Percentiles rank a stretch among this genome's conserved stretches.
phyloP scores from a whole-genome alignment of 2,797 vertebrate genomes.

The Staurois parvus region DNA sequence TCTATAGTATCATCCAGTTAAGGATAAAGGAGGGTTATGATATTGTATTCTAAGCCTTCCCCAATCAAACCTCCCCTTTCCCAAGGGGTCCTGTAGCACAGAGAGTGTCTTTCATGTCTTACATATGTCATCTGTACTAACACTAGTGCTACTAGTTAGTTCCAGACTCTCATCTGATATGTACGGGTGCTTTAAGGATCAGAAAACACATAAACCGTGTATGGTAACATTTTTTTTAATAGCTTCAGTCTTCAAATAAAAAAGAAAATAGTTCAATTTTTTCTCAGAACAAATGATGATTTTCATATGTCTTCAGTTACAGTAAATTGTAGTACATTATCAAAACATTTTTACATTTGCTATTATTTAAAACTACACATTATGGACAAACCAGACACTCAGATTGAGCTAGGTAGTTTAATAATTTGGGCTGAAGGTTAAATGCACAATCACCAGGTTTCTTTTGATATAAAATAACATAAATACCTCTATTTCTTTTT shows the following conservation, averaged over 20 bases:
- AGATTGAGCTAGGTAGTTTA: background rate
- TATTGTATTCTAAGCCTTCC: too few species aligned
- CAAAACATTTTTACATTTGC: slow-evolving; percentile 10
- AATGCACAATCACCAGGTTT: background rate
- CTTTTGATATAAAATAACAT: slow-evolving; percentile 1
- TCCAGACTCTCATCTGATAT: background rate
- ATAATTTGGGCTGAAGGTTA: slow-evolving; percentile 6
- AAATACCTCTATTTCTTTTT: background rate
- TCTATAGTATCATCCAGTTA: too few species aligned
- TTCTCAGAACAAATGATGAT: background rate
- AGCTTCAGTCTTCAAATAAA: background rate
- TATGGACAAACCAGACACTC: slow-evolving; percentile 6
- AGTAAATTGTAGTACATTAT: background rate
- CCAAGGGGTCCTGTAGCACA: too few species aligned
- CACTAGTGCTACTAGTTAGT: background rate
- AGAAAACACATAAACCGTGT: background rate
- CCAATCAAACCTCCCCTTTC: too few species aligned
- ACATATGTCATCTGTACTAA: too few species aligned
- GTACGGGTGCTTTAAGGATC: background rate
- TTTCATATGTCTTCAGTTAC: background rate
- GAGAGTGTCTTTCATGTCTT: background rate
- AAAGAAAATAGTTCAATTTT: background rate
- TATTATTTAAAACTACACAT: background rate
- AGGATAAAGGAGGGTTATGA: too few species aligned
- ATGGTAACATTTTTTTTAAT: background rate